Percentiles rank a stretch among this genome's conserved stretches.
Evolutionary conservation across 2,797 vertebrate species (phyloP).

Genomic region (Darevskia nairensis): DNA sequence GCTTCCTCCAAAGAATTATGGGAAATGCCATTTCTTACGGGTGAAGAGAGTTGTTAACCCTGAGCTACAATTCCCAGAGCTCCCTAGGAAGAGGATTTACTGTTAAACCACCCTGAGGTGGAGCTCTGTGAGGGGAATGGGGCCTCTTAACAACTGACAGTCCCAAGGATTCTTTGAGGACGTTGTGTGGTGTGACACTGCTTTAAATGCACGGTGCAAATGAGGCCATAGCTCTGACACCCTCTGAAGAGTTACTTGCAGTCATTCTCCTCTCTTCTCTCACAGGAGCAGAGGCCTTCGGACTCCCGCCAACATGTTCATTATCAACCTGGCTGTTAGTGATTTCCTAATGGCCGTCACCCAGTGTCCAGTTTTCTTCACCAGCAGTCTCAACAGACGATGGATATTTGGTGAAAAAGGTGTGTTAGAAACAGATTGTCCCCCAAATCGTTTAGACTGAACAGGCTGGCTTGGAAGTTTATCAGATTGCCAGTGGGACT

Average conservation of each 20-base stretch:
- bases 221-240: too few relatives aligned
- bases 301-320: conserved; percentile 92
- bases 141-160: too few relatives aligned
- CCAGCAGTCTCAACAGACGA: conserved; percentile 90
- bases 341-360: conserved; percentile 96
- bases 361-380: conserved; percentile 92
- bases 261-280: conserved; percentile 58
- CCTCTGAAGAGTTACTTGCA: not conserved
- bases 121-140: too few relatives aligned
- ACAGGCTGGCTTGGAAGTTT: not conserved
- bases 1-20: too few relatives aligned
- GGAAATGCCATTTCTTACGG: too few relatives aligned
- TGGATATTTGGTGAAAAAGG: conserved; percentile 98
- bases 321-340: conserved; percentile 93
- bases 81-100: too few relatives aligned
- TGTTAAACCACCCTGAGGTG: too few relatives aligned
- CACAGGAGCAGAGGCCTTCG: conserved; percentile 87
- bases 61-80: too few relatives aligned
- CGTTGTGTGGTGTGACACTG: too few relatives aligned
- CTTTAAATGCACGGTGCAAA: too few relatives aligned
- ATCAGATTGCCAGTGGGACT: not conserved
- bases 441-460: not conserved
- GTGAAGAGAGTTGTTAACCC: too few relatives aligned
- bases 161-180: too few relatives aligned
- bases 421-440: conserved; percentile 61